Evolutionary conservation across 92 coral and sea anemone species (phyloP).

Genomic region (Blastomussa wellsi): DNA sequence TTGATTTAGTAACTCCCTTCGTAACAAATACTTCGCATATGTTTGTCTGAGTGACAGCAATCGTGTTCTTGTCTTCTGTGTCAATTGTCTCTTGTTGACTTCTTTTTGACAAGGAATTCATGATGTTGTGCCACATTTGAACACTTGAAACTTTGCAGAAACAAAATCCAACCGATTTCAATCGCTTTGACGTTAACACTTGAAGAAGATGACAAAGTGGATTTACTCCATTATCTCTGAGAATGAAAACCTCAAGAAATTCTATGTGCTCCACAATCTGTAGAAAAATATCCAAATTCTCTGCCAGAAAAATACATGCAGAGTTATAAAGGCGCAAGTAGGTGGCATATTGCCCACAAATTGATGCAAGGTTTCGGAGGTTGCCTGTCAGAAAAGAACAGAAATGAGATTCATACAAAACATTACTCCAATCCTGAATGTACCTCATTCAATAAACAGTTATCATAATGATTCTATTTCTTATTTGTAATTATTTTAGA

Average conservation of each 20-base stretch:
- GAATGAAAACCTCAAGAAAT: slow-evolving; percentile 36
- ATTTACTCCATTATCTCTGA: slow-evolving; percentile 28
- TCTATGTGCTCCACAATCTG: slow-evolving; percentile 27
- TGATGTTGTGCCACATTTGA: slow-evolving; percentile 16
- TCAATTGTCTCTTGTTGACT: neutral
- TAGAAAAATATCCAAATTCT: slow-evolving; percentile 12
- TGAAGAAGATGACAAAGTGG: slow-evolving; percentile 27
- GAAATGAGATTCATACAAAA: neutral
- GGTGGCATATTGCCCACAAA: slow-evolving; percentile 26
- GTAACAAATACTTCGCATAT: neutral
- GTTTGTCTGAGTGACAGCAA: neutral
- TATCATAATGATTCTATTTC: too few species aligned
- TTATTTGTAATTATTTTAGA: too few species aligned
- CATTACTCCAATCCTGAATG: too few species aligned
- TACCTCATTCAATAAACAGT: neutral
- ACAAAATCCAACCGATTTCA: slow-evolving; percentile 42
- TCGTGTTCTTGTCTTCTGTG: neutral
- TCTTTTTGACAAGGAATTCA: slow-evolving; percentile 1
- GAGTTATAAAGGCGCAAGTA: slow-evolving; percentile 35
- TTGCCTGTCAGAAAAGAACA: neutral
- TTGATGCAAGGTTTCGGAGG: neutral
- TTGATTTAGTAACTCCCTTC: neutral
- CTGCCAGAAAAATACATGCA: slow-evolving; percentile 11
- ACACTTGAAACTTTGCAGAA: slow-evolving; percentile 24
- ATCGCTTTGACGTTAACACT: slow-evolving; percentile 16